A percentile compares a stretch with the other conserved stretches of the same genome.
Conservation (phyloP, 2,888 invertebrate species). For the Synergus itoensis region DNA sequence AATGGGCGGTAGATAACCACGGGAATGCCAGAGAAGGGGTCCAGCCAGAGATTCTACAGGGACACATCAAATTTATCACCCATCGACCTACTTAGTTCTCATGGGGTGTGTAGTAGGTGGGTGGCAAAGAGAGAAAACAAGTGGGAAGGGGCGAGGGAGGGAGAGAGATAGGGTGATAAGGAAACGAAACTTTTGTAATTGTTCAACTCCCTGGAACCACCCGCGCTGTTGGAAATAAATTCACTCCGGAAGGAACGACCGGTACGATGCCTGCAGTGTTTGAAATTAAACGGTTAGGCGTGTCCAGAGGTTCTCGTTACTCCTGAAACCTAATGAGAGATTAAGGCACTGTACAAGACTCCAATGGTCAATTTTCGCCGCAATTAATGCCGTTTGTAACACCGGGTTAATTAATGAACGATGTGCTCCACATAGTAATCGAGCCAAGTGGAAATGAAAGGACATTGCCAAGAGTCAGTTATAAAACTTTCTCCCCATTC, state of each 20-base stretch:
- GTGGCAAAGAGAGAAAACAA: slow-evolving; percentile 33
- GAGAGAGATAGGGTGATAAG: slow-evolving; percentile 28
- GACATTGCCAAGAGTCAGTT: neutral
- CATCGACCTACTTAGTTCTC: slow-evolving; percentile 68
- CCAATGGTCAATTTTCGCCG: slow-evolving; percentile 34
- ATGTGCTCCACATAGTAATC: slow-evolving; percentile 7
- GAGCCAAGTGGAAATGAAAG: slow-evolving; percentile 8
- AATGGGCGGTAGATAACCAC: slow-evolving; percentile 60
- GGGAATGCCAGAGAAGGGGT: slow-evolving; percentile 27
- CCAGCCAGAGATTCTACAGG: neutral
- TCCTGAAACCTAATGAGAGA: slow-evolving; percentile 48
- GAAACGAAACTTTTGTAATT: slow-evolving; percentile 68
- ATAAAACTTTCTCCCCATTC: neutral
- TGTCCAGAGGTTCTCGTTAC: slow-evolving; percentile 43
- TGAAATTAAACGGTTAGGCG: slow-evolving; percentile 60
- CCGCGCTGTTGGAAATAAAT: slow-evolving; percentile 53
- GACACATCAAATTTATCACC: slow-evolving; percentile 67
- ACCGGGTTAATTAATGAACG: slow-evolving; percentile 22
- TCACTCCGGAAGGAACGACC: slow-evolving; percentile 48
- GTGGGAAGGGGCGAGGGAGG: neutral
- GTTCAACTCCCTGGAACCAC: slow-evolving; percentile 59
- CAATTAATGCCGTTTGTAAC: slow-evolving; percentile 30
- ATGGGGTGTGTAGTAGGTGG: slow-evolving; percentile 42
- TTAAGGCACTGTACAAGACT: slow-evolving; percentile 37
- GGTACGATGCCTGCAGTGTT: slow-evolving; percentile 51